Percentiles rank a stretch among this genome's conserved stretches.
These are phyloP conservation scores for Trichosurus vulpecula DNA, from an alignment of 2,797 vertebrate genomes.

Conservation along the genomic window DNA sequence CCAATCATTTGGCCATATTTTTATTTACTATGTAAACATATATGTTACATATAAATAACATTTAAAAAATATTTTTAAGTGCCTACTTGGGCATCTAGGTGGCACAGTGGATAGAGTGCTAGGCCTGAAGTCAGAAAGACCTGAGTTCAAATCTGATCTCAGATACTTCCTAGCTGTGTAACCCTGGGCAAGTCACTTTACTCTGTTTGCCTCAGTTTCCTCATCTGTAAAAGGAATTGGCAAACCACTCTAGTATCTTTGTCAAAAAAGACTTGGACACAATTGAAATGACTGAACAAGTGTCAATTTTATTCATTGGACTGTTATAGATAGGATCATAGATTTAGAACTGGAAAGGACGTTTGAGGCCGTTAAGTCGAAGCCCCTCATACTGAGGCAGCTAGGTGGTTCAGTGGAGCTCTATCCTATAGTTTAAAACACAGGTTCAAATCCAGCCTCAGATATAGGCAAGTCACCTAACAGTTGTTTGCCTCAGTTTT, in stretches of 20 bases:
- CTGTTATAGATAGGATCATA: not conserved
- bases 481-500: not conserved
- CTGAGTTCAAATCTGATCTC: not conserved
- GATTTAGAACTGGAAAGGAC: not conserved
- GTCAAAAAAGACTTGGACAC: not conserved
- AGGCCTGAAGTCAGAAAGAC: not conserved
- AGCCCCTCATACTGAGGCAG: not conserved
- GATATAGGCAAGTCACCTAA: not conserved
- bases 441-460: not conserved
- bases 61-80: not conserved
- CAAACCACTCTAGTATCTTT: not conserved
- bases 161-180: not conserved
- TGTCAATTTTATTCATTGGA: not conserved
- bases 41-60: constrained; percentile 89
- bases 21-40: constrained; percentile 98
- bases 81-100: not conserved
- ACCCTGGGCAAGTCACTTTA: not conserved
- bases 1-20: constrained; percentile 88
- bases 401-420: not conserved
- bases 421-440: not conserved
- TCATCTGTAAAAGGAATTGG: not conserved
- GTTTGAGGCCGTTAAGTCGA: not conserved
- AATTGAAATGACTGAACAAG: not conserved
- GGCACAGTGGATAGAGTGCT: not conserved
- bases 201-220: not conserved